phyloP scores from a whole-genome alignment of 2,113 vertebrate genomes.

The Plestiodon gilberti region DNA sequence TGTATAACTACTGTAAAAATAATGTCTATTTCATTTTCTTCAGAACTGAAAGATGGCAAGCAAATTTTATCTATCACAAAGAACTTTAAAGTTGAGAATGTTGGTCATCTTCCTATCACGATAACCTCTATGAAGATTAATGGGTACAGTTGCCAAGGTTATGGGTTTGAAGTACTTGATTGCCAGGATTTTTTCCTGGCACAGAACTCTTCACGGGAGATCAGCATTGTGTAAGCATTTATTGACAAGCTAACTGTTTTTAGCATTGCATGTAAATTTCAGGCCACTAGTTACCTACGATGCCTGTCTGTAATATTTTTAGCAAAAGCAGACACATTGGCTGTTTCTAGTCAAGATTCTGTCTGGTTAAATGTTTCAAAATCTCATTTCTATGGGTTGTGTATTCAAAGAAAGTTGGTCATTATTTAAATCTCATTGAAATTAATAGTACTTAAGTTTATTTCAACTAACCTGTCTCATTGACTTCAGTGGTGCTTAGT shows the following conservation, averaged over 20 bases:
- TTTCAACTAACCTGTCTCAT: no score
- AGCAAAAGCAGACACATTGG: conserved; percentile 1
- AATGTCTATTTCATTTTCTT: conserved; percentile 12
- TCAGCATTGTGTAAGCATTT: conserved; percentile 91
- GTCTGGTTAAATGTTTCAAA: background rate
- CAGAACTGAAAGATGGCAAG: conserved; percentile 91
- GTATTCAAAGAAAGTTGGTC: background rate
- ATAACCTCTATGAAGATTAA: conserved; percentile 96
- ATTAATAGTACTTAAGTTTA: no score
- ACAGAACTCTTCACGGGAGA: conserved; percentile 90
- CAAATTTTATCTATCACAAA: conserved; percentile 90
- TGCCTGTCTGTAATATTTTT: conserved; percentile 20
- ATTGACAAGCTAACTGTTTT: conserved; percentile 20
- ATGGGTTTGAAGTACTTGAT: conserved; percentile 94
- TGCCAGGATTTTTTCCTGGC: conserved; percentile 88
- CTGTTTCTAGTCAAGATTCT: background rate
- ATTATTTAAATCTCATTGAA: no score
- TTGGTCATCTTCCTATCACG: conserved; percentile 91
- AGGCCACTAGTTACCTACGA: background rate
- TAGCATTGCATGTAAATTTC: conserved; percentile 40
- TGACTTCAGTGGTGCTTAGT: no score
- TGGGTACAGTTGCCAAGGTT: conserved; percentile 95
- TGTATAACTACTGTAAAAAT: background rate
- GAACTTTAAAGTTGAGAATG: conserved; percentile 96
- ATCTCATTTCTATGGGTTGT: background rate